phyloP scores from a whole-genome alignment of 2,113 vertebrate genomes.

The Sphaerodactylus townsendi region DNA sequence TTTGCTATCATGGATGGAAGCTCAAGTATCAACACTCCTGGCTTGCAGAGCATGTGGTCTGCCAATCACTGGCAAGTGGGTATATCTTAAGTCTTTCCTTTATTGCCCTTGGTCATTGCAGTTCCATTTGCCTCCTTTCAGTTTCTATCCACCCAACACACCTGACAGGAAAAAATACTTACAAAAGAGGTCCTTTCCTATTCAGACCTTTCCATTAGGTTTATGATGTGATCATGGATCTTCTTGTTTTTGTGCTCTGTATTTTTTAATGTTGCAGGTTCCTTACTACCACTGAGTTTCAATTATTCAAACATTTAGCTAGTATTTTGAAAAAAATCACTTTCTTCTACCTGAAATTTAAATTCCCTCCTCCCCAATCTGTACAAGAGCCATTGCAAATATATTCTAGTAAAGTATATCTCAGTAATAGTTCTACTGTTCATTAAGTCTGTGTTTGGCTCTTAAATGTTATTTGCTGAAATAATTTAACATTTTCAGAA shows the following conservation, averaged over 20 bases:
- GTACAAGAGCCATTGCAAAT: background rate
- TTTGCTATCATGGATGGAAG: no score
- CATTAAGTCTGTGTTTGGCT: background rate
- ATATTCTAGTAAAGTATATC: background rate
- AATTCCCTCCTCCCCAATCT: background rate
- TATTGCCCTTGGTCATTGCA: no score
- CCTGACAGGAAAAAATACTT: no score
- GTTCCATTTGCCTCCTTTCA: background rate
- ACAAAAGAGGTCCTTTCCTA: background rate
- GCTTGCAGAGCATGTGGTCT: no score
- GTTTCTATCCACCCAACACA: no score
- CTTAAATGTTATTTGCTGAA: constrained; percentile 16
- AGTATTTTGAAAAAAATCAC: background rate
- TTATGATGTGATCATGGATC: background rate
- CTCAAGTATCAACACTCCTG: no score
- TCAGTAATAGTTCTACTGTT: background rate
- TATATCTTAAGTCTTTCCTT: no score
- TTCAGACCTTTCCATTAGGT: background rate
- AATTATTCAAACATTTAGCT: background rate
- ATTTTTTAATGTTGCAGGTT: background rate
- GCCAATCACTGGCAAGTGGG: no score
- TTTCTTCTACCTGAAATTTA: background rate
- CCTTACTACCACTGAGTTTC: background rate
- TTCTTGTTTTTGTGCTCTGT: background rate
- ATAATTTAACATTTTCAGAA: background rate